Conservation (phyloP, 2,888 invertebrate genomes). For the Idaea dimidiata region DNA sequence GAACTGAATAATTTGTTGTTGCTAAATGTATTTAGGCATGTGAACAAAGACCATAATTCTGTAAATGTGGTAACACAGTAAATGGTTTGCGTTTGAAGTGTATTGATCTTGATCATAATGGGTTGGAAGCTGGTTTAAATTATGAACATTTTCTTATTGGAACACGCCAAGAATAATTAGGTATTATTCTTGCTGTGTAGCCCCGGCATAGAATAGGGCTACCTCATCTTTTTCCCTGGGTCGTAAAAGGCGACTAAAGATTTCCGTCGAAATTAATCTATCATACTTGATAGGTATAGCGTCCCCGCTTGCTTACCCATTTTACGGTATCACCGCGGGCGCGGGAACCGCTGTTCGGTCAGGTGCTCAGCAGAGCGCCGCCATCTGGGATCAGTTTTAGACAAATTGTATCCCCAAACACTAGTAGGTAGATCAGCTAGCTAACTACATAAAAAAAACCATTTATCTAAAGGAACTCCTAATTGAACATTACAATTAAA, state of each 20-base stretch:
- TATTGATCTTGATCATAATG: slow-evolving; percentile 28
- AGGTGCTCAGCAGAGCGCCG: no score
- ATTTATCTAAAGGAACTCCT: background rate
- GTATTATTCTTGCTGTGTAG: no score
- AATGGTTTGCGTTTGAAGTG: slow-evolving; percentile 34
- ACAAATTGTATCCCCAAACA: no score
- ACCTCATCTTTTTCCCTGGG: slow-evolving; percentile 1
- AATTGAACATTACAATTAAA: slow-evolving; percentile 3
- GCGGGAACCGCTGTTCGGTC: no score
- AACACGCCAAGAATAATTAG: no score
- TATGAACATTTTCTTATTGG: background rate
- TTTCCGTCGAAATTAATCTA: no score
- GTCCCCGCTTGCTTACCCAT: no score
- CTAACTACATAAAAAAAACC: no score
- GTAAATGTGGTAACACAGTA: slow-evolving; percentile 37
- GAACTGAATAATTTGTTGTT: slow-evolving; percentile 42
- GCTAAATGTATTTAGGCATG: slow-evolving; percentile 37
- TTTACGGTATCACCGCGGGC: no score
- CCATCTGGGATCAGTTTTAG: no score
- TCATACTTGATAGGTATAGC: background rate
- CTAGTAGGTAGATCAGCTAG: no score
- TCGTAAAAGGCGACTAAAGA: background rate
- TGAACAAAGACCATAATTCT: slow-evolving; percentile 53
- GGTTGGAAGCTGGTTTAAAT: slow-evolving; percentile 10
- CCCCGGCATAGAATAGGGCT: no score